phyloP scores from a whole-genome alignment of 2,113 vertebrate species.

The Caranx melampygus region DNA sequence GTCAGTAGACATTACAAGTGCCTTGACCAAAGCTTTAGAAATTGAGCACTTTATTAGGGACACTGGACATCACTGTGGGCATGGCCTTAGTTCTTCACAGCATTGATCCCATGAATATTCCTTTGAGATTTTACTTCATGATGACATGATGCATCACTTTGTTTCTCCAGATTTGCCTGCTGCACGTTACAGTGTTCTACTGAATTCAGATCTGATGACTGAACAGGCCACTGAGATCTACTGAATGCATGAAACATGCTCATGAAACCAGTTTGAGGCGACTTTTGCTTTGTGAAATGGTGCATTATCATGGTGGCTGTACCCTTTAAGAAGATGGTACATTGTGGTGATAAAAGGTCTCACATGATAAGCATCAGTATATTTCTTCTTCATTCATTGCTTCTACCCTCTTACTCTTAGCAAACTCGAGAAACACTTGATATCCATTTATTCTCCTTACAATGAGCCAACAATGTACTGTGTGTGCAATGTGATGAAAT shows the following conservation, averaged over 20 bases:
- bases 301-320: not conserved
- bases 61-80: too few species aligned
- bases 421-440: not conserved
- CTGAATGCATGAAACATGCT: too few species aligned
- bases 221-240: not conserved
- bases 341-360: too few species aligned
- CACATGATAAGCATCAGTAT: too few species aligned
- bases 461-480: not conserved
- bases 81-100: too few species aligned
- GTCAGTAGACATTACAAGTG: not conserved
- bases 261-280: not conserved
- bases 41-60: not conserved
- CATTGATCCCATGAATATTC: too few species aligned
- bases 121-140: too few species aligned
- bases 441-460: not conserved
- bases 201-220: too few species aligned
- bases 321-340: too few species aligned
- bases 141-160: too few species aligned
- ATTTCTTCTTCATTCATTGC: not conserved
- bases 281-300: not conserved
- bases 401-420: not conserved
- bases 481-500: not conserved
- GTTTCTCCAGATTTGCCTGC: too few species aligned
- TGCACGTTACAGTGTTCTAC: too few species aligned
- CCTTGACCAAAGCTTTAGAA: not conserved